Evolutionary conservation across 1,140 invertebrate species (phyloP).

Genomic region (Akabosia matsudoensis): DNA sequence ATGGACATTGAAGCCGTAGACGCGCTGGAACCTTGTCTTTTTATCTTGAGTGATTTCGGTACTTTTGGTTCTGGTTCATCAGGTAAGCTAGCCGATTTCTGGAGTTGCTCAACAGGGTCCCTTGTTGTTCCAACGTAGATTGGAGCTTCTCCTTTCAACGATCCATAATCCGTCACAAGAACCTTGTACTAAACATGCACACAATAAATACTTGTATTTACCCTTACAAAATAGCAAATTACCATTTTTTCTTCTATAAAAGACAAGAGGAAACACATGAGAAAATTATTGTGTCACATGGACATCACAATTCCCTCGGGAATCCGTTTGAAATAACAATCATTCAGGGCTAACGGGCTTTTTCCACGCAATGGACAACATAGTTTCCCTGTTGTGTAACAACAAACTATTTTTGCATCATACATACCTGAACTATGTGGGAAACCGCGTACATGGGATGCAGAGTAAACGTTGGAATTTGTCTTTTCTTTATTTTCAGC

Average conservation of each 20-base stretch:
- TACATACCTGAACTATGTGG: background rate
- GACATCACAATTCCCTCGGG: no score
- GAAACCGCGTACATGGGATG: background rate
- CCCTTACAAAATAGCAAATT: no score
- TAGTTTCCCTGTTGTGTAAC: background rate
- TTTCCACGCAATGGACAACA: background rate
- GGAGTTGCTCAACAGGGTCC: background rate
- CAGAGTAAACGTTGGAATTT: background rate
- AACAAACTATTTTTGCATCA: background rate
- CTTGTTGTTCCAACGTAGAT: background rate
- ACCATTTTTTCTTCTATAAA: no score
- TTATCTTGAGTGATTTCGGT: conserved; percentile 1
- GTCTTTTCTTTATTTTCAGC: background rate
- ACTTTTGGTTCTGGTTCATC: conserved; percentile 8
- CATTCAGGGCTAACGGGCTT: background rate
- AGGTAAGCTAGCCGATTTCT: background rate
- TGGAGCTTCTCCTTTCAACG: conserved; percentile 1
- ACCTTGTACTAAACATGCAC: conserved; percentile 6
- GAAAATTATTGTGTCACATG: no score
- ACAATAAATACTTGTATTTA: background rate
- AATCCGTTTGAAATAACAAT: no score
- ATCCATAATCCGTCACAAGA: background rate
- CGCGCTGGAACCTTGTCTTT: conserved; percentile 9
- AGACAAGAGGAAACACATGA: no score
- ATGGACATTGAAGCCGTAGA: background rate